Evolutionary conservation across 2,113 vertebrate species (phyloP).

Genomic region (Damaliscus lunatus): DNA sequence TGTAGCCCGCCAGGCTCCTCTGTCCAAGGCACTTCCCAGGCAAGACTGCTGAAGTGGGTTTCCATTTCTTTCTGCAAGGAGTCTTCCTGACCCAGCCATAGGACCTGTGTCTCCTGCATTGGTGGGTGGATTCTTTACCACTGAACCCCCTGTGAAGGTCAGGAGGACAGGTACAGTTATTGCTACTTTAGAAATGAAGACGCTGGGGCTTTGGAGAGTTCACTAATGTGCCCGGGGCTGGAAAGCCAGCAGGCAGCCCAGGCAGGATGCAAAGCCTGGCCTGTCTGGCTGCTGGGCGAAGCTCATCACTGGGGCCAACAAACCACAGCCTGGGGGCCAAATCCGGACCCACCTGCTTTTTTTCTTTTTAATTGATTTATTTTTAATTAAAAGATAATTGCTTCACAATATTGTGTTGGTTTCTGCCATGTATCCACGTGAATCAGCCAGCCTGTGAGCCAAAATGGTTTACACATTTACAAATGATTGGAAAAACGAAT

Average conservation of each 20-base stretch:
- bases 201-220: background rate
- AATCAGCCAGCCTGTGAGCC: background rate
- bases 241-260: background rate
- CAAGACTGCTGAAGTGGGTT: background rate
- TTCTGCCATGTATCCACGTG: background rate
- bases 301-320: background rate
- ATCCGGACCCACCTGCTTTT: background rate
- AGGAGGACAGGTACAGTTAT: background rate
- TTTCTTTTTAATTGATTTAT: background rate
- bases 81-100: background rate
- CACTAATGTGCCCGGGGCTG: background rate
- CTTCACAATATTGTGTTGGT: background rate
- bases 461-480: background rate
- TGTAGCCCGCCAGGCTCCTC: background rate
- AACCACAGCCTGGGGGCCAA: background rate
- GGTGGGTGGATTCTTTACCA: background rate
- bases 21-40: background rate
- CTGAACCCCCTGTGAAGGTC: background rate
- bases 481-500: background rate
- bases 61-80: background rate
- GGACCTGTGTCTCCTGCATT: background rate
- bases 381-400: background rate
- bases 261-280: background rate
- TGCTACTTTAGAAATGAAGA: background rate
- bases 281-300: background rate